These are phyloP conservation scores for Pseudachorutes palmiensis DNA, from an alignment of 1,140 invertebrate genomes.

Conservation along the genomic window DNA sequence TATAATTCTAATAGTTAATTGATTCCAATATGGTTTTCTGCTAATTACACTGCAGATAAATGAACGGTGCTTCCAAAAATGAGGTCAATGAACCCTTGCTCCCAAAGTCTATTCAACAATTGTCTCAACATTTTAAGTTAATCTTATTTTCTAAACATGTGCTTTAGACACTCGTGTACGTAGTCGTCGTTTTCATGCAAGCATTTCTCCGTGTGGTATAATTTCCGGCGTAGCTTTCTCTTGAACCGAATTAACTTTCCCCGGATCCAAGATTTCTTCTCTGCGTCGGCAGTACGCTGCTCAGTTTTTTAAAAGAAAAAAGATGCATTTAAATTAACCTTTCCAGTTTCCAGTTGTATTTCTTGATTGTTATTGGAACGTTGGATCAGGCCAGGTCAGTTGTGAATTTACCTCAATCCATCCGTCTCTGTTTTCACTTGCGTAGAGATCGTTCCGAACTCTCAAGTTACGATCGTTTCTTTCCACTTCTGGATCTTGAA, in stretches of 20 bases:
- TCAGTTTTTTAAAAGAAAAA: neutral
- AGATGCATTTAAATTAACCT: too few species aligned
- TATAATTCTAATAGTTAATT: too few species aligned
- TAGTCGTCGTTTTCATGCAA: neutral
- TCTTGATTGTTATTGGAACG: too few species aligned
- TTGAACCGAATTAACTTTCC: neutral
- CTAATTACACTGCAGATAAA: too few species aligned
- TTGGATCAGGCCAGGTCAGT: too few species aligned
- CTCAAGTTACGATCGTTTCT: too few species aligned
- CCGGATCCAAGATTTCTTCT: slow-evolving; percentile 4
- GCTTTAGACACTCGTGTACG: neutral
- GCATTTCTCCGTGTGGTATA: neutral
- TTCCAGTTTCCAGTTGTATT: too few species aligned
- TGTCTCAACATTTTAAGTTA: neutral
- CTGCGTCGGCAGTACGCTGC: neutral
- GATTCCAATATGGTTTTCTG: too few species aligned
- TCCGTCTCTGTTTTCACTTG: too few species aligned
- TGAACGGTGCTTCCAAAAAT: neutral
- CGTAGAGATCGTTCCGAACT: too few species aligned
- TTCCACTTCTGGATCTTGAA: too few species aligned
- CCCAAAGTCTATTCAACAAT: neutral
- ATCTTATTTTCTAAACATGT: slow-evolving; percentile 1
- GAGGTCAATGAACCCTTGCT: neutral
- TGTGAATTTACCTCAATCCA: too few species aligned
- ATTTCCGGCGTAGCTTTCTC: neutral